Percentiles rank a stretch among this genome's conserved stretches.
Evolutionary conservation across 2,888 invertebrate species (phyloP).

Genomic region (Diplolepis rosae): DNA sequence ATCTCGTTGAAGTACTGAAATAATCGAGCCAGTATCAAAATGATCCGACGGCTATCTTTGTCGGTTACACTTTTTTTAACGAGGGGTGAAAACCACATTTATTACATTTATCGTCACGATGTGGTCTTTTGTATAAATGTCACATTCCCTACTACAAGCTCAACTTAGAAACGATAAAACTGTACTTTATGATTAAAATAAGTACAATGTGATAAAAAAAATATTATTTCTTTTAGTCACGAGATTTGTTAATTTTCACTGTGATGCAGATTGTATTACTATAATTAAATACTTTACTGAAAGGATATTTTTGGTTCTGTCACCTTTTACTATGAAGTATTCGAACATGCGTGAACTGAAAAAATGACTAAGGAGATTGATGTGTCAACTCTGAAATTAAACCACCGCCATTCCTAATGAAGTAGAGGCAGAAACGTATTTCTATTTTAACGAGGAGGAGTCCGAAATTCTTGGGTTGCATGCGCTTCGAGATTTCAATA

Average conservation of each 20-base stretch:
- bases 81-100: conserved; percentile 24
- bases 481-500: conserved; percentile 13
- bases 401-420: conserved; percentile 1
- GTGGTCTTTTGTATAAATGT: conserved; percentile 24
- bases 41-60: background rate
- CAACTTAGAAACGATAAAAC: background rate
- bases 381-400: conserved; percentile 11
- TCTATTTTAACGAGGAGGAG: conserved; percentile 5
- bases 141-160: conserved; percentile 12
- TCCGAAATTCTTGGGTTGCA: conserved; percentile 5
- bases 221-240: conserved; percentile 20
- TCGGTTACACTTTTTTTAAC: background rate
- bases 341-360: background rate
- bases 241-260: background rate
- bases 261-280: background rate
- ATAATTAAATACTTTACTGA: background rate
- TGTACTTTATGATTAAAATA: background rate
- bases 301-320: background rate
- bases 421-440: background rate
- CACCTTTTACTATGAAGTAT: background rate
- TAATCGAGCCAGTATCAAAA: background rate
- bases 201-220: conserved; percentile 15
- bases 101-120: conserved; percentile 29
- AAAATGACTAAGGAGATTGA: background rate
- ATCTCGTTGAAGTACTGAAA: background rate